phyloP scores from a whole-genome alignment of 2,797 vertebrate species.

The Leptatherina wallacei region DNA sequence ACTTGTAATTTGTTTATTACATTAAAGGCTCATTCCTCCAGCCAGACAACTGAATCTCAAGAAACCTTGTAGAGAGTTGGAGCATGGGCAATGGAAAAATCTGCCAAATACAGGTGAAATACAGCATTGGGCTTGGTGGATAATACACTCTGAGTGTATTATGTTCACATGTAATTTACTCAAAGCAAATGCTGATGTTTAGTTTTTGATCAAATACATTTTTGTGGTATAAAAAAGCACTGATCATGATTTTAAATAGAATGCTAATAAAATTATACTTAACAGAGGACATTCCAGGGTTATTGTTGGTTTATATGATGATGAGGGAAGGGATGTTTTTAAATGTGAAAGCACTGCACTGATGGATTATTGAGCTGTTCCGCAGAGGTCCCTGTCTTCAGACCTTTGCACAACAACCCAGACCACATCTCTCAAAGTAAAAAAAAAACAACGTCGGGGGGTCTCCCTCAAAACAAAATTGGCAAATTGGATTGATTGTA shows the following conservation, averaged over 20 bases:
- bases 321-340: background rate
- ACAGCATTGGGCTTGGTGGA: background rate
- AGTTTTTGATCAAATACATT: background rate
- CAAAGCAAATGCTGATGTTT: background rate
- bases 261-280: background rate
- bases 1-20: background rate
- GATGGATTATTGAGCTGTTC: background rate
- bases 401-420: background rate
- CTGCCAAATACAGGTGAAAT: background rate
- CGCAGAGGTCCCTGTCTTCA: background rate
- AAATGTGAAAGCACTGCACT: background rate
- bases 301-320: background rate
- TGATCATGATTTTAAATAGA: background rate
- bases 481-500: background rate
- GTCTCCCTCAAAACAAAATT: background rate
- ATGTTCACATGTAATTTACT: background rate
- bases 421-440: background rate
- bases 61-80: background rate
- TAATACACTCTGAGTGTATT: background rate
- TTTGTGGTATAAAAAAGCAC: background rate
- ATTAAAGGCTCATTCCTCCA: background rate
- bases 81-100: background rate
- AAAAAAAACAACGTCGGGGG: no score
- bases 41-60: background rate
- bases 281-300: background rate